Base-by-base conservation (phyloP, 2,888 invertebrate species). In the Lumbricus terrestris region DNA sequence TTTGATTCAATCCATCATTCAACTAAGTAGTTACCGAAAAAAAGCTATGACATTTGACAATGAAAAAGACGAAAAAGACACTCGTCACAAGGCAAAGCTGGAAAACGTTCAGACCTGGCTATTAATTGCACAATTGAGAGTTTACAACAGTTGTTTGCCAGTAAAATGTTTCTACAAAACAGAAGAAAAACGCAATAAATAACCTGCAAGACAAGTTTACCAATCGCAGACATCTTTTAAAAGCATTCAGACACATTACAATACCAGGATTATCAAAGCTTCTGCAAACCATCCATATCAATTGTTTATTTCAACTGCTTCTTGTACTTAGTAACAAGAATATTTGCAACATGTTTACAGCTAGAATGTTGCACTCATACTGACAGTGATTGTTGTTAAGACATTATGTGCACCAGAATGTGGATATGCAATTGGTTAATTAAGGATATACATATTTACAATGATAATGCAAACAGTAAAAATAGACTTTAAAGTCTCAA, bases 131-230 rank as follows among this genome's bases (percentile, higher is more conserved):
- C n/a, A 15, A 34, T 35, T 34, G 34, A 34, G 37, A 85, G 85
- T 85, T 35, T 34, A 37, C 85, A 85, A 37, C 85, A 85, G 37
- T 85, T 85, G 85, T 15, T 85, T 85, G 85, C 37, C 35, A 85
- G 37, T 23, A 85, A 85, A 85, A 85, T 37, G 37, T 85, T 85
- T 85, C 85, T 85, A 85, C n/a, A n/a, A n/a, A n/a, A n/a, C n/a
- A 29, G 35, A 85, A 16, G 20, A 35, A 16, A 85, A 85, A 34
- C 33, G 3, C 33, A 33, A 83, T n/a, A n/a, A n/a, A n/a, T n/a
- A n/a, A n/a, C n/a, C 40, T 40, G 40, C 15, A 15, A 11, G 40
- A 15, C 40, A 40, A 11, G n/a, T 29, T 29, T 29, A n/a, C n/a
- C n/a, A 16, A n/a, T n/a, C 69, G 13, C 2, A 54, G 54, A 54